Conservation (phyloP, 2,797 vertebrate genomes). For the Eulemur mongoz region DNA sequence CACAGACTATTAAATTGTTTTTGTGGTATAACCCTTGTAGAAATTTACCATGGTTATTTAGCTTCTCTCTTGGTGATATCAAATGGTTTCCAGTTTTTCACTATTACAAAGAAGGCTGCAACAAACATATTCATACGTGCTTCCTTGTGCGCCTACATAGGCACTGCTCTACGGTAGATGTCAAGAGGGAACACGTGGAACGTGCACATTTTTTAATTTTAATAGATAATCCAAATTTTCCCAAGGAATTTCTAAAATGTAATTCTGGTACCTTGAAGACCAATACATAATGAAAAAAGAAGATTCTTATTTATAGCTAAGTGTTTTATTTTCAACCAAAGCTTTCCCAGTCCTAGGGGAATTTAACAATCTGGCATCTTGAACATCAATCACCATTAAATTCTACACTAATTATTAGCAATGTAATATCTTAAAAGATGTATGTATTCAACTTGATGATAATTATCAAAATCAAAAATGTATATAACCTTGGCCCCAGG, state of each 20-base stretch:
- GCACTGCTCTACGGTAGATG: not conserved
- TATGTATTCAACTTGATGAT: not conserved
- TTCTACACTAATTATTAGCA: not conserved
- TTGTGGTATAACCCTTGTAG: not conserved
- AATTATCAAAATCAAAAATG: constrained; percentile 19
- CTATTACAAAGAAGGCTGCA: not conserved
- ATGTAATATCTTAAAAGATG: not conserved
- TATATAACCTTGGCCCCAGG: not conserved
- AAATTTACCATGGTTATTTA: not conserved
- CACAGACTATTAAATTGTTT: not conserved
- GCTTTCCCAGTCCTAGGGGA: not conserved
- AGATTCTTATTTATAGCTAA: not conserved
- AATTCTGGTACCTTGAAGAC: not conserved
- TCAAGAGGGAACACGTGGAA: not conserved
- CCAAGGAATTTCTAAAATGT: not conserved
- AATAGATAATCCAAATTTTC: not conserved
- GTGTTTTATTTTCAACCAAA: constrained; percentile 12
- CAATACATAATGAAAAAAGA: not conserved
- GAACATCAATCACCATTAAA: constrained; percentile 13
- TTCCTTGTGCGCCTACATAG: not conserved
- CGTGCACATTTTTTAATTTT: not conserved
- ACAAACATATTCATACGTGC: not conserved
- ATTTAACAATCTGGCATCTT: not conserved
- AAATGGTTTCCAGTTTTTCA: not conserved
- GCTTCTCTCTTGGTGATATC: not conserved